Evolutionary conservation across 2,888 invertebrate genomes (phyloP), one percentile per base, ranked within the genome.

Genomic region (Chrysolina haemoptera): DNA sequence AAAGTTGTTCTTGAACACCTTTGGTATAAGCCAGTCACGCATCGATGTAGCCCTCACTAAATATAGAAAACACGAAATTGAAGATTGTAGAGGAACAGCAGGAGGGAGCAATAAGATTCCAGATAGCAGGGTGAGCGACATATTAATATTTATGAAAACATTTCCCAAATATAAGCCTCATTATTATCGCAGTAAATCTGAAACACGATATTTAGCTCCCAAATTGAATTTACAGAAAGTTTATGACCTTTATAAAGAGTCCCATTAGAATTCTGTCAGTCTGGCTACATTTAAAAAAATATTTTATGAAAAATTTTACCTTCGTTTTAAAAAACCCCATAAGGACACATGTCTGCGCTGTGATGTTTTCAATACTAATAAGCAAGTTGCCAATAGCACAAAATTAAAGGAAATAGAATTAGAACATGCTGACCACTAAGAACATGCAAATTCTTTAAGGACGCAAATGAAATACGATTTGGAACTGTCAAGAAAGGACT

Each of bases 281-380:
- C 46, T 46, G 46, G 46, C 14, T 46, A 46, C 46, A 46, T 46
- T 46, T 46, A 14, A 46, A 46, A 46, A 46, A 46, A 46, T 46
- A 1, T 46, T 46, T 46, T n/a, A 46, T 46, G 12, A 46, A 3
- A 46, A 46, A 46, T 46, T 46, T 46, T 1, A 46, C 46, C 9
- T 46, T 46, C 9, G 46, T 46, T 46, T 46, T 46, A 46, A 46
- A 46, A 46, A 46, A 14, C 14, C 46, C 46, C 14, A 46, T 46
- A 46, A 46, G 46, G 46, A 46, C 46, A 46, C 46, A 46, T 46
- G 46, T 46, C 46, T 46, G 46, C 46, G 46, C 46, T 46, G 46
- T 46, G 14, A 46, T 46, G 46, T 46, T 46, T 46, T 46, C 14
- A 46, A 46, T 46, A 46, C 46, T 46, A 46, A 46, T 46, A 46